These are phyloP conservation scores for Drosophila gaucha DNA, from an alignment of 2,888 invertebrate genomes.

Conservation along the genomic window DNA sequence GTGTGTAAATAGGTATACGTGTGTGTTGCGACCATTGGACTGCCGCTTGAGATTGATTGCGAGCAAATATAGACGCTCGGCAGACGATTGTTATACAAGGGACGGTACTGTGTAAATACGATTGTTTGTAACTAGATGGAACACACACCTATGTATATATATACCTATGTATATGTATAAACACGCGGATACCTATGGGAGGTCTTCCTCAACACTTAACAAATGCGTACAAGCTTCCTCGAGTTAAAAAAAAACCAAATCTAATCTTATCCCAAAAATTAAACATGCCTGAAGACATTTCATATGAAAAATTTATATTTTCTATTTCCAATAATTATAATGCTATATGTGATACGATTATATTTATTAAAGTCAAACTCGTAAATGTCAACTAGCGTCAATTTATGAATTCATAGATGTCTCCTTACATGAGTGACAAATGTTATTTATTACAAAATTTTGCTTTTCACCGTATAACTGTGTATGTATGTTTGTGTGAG, in stretches of 20 bases:
- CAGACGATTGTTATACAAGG: constrained; percentile 56
- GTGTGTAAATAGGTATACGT: constrained; percentile 10
- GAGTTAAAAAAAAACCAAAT: neutral
- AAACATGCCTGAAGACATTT: neutral
- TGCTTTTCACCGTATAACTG: no score
- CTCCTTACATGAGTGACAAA: no score
- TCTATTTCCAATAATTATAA: neutral
- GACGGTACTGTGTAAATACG: constrained; percentile 10
- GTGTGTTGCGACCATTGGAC: constrained; percentile 40
- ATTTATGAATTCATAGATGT: neutral
- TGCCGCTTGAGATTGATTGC: constrained; percentile 63
- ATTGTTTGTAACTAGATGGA: no score
- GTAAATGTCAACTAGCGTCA: neutral
- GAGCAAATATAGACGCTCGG: constrained; percentile 61
- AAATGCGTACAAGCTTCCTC: constrained; percentile 9
- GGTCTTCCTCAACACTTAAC: neutral
- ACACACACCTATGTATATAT: neutral
- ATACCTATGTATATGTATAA: neutral
- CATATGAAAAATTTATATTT: neutral
- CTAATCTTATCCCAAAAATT: neutral
- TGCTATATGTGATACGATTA: neutral
- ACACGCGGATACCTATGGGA: constrained; percentile 9
- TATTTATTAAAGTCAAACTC: neutral
- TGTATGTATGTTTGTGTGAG: no score
- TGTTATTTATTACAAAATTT: no score